Evolutionary conservation across 2,797 vertebrate species (phyloP), one percentile per base, ranked within the genome.

Genomic region (Tokudaia tokunoshimensis): DNA sequence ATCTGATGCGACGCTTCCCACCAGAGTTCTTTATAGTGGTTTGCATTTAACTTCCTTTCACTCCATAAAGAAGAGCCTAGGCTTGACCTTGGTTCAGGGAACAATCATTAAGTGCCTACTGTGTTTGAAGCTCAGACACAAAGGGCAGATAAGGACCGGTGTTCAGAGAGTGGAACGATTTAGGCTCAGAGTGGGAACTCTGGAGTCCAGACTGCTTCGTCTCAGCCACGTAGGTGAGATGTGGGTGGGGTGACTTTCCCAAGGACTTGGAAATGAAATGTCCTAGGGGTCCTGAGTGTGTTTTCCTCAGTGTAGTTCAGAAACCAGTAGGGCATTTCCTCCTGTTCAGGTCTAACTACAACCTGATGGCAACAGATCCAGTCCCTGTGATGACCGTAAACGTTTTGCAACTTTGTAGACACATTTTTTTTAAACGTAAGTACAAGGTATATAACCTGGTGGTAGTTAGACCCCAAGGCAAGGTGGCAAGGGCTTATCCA

Each of bases 61-160:
- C 84, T 75, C 70, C 34, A 37, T 65, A 90, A 90, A 94, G 34
- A 93, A 94, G 67, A 79, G 61, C 86, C 63, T n/a, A 14, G 20
- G 55, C 79, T 92, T 93, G 74, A 82, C 76, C 88, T 92, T 34
- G 37, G 55, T 82, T 90, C 85, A 72, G 67, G 61, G 80, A 94
- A 70, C 83, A 72, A 19, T 67, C 19, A 55, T 79, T 44, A 80
- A 94, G 37, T 29, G 55, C 41, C 37, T 57, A 24, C 31, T 59
- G 15, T 44, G 67, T 41, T 3, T 72, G 88, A 83, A 90, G 88
- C 15, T 31, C 44, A 67, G 29, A 91, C 41, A 83, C 37, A 65
- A 24, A 92, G 63, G 29, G 47, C 72, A 88, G n/a, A 9, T 29
- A 82, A 61, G 67, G 61, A 31, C 0, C 0, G 26, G 75, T 15